Base-by-base conservation (phyloP, 2,797 vertebrate species). In the Hemibagrus guttatus region DNA sequence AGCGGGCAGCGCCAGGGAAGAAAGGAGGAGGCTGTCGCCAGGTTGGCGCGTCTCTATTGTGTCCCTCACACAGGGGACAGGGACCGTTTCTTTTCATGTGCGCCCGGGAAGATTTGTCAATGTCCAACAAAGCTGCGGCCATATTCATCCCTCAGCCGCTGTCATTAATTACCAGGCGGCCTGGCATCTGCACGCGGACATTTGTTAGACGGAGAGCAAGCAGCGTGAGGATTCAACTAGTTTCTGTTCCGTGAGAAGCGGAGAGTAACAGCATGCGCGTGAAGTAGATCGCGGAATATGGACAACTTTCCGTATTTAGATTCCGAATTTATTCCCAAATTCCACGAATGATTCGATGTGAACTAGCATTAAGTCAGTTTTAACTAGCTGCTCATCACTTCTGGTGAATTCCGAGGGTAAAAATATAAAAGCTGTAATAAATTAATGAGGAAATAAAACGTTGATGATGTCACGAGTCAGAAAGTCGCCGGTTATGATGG, bases 21-120 rank as follows among this genome's bases (percentile, higher is more conserved):
- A 87, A 64, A 82, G 85, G 88, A 86, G 84, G 85, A 85, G 88
- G 87, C 93, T 92, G 94, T 92, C 94, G 94, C 94, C 94, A 93
- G 93, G 91, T 94, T 82, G 94, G 91, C 93, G 91, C 93, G 93
- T 95, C 93, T 94, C 94, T 94, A 95, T 95, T 95, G 94, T 95
- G 91, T 91, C 87, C 93, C 83, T 8, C 91, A 91, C 91, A 87
- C 90, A 79, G 89, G 91, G 91, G 94, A 94, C 92, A 92, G 66
- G 90, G 90, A 91, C 89, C 87, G 89, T 92, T 92, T 90, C 94
- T 88, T 90, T 88, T 94, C 88, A 93, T 92, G 91, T 92, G 88
- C 31, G 83, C 87, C 91, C 92, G 87, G 64, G 85, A 86, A 85
- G 89, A 95, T 95, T 94, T 94, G 93, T 96, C 94, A 94, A 91